Evolutionary conservation across 2,797 vertebrate species (phyloP).

Genomic region (Apogon hyalosoma): DNA sequence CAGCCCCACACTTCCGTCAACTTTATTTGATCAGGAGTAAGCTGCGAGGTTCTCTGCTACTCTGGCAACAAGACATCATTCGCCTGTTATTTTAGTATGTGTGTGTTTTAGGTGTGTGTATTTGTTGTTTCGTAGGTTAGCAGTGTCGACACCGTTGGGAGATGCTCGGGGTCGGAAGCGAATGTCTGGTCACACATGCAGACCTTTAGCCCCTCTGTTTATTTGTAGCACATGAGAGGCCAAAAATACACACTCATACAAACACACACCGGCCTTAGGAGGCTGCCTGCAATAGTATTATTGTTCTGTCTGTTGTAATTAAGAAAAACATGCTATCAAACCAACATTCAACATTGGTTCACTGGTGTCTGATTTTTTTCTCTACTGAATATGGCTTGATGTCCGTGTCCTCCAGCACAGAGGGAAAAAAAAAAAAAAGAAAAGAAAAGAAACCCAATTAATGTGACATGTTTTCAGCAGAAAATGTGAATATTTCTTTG

Average conservation of each 20-base stretch:
- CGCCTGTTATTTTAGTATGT: conserved; percentile 23
- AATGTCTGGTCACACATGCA: background rate
- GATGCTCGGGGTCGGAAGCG: conserved; percentile 25
- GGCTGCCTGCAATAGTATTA: conserved; percentile 39
- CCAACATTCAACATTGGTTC: conserved; percentile 56
- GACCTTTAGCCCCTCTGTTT: conserved; percentile 5
- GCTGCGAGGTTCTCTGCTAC: conserved; percentile 43
- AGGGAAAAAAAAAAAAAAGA: conserved; percentile 20
- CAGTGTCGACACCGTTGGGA: conserved; percentile 2
- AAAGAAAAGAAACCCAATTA: conserved; percentile 68
- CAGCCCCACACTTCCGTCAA: conserved; percentile 43
- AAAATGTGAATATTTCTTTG: conserved; percentile 70
- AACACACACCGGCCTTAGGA: conserved; percentile 25
- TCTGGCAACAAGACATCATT: conserved; percentile 35
- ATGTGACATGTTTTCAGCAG: conserved; percentile 61
- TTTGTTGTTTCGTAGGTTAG: conserved; percentile 19
- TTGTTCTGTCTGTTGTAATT: conserved; percentile 76
- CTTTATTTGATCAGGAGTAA: conserved; percentile 57
- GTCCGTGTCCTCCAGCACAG: conserved; percentile 60
- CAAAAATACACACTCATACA: conserved; percentile 30
- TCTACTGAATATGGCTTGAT: conserved; percentile 48
- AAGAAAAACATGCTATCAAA: conserved; percentile 68
- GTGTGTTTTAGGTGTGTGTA: conserved; percentile 17
- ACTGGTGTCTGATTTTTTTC: conserved; percentile 32
- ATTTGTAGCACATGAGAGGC: conserved; percentile 12